These are phyloP conservation scores for Pipistrellus kuhlii DNA, from an alignment of 2,797 vertebrate species.

Conservation along the genomic window DNA sequence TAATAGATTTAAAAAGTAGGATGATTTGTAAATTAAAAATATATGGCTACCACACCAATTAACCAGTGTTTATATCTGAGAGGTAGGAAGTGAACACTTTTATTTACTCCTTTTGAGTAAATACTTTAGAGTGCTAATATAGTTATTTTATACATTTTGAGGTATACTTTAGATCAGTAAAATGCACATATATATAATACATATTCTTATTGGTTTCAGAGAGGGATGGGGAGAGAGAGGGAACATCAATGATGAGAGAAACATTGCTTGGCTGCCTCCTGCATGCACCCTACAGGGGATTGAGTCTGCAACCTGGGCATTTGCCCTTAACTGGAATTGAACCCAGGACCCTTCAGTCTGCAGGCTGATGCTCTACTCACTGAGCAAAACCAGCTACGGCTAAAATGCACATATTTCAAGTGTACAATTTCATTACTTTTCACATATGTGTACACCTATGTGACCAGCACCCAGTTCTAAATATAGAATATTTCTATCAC, in stretches of 20 bases:
- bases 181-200: not conserved
- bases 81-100: constrained; percentile 9
- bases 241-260: too few species aligned
- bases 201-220: too few species aligned
- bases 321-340: too few species aligned
- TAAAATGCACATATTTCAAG: constrained; percentile 14
- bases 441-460: not conserved
- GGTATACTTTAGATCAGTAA: constrained; percentile 34
- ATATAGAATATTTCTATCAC: constrained; percentile 14
- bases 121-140: not conserved
- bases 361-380: too few species aligned
- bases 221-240: too few species aligned
- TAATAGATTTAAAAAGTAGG: constrained; percentile 34
- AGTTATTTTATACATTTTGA: not conserved
- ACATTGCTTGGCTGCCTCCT: too few species aligned
- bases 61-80: not conserved
- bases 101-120: constrained; percentile 32
- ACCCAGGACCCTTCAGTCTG: too few species aligned
- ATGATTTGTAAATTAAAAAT: constrained; percentile 38
- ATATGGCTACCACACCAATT: not conserved
- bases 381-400: too few species aligned
- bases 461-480: not conserved
- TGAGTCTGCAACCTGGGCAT: too few species aligned
- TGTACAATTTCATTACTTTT: constrained; percentile 18
- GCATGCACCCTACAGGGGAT: too few species aligned